Percentiles rank a stretch among this genome's conserved stretches.
Evolutionary conservation across 1,140 invertebrate genomes (phyloP).

Genomic region (Bombus confusus): DNA sequence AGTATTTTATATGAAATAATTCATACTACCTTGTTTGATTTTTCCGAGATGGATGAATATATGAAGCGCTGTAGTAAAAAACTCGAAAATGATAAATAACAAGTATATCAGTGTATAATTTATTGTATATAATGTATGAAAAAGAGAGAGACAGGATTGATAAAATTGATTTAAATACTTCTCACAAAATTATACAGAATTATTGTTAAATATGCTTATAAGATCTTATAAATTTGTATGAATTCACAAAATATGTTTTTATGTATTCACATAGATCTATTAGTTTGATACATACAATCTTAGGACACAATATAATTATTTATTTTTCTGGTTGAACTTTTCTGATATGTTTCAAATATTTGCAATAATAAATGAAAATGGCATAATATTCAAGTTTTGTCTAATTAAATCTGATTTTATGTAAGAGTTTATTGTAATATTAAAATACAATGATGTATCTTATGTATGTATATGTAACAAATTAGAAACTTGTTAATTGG

Average conservation of each 20-base stretch:
- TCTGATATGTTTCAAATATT: conserved; percentile 1
- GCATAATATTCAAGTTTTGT: conserved; percentile 20
- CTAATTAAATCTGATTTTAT: conserved; percentile 31
- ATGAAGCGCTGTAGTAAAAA: conserved; percentile 83
- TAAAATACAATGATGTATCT: conserved; percentile 21
- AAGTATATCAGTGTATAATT: not conserved
- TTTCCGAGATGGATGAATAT: conserved; percentile 89
- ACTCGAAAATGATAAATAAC: conserved; percentile 69
- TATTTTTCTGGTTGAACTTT: conserved; percentile 2
- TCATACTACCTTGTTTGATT: conserved; percentile 89
- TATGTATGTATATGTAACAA: conserved; percentile 32
- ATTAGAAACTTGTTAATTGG: conserved; percentile 4
- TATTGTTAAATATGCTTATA: conserved; percentile 1
- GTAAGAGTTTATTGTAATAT: conserved; percentile 35
- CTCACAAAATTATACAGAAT: not conserved
- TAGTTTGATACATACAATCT: conserved; percentile 5
- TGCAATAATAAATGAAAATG: not conserved
- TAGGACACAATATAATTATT: not conserved
- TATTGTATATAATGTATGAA: not conserved
- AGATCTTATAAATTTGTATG: not conserved
- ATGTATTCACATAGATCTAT: conserved; percentile 22
- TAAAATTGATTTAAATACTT: not conserved
- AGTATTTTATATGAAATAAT: conserved; percentile 89
- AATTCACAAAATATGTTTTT: conserved; percentile 1
- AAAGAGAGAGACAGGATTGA: no score